Evolutionary conservation across 2,797 vertebrate genomes (phyloP), one percentile per base, ranked within the genome.

Genomic region (Pogonophryne albipinna): DNA sequence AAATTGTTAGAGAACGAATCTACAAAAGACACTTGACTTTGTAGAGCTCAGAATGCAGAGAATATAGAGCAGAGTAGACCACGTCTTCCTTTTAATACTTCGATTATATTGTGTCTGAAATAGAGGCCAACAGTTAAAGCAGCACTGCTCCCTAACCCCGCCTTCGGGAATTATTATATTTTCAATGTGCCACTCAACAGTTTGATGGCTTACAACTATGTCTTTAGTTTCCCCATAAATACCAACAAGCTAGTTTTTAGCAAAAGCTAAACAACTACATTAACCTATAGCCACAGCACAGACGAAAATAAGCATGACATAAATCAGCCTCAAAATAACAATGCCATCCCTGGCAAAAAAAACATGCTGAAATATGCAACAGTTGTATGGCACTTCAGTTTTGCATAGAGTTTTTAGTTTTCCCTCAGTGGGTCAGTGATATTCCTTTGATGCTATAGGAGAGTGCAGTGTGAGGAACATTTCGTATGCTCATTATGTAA

Each of bases 1-100:
- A 23, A 44, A 6, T 9, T 38, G 34, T 38, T 38, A 9, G 65
- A 9, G 65, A 46, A 17, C 45, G 20, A 66, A 17, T 38, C 45
- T 62, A 68, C 52, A 63, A 70, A 63, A 16, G 16, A 77, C 34
- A 19, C 17, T 12, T 60, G n/a, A 19, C 58, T 63, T 47, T 0
- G 20, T 53, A 50, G 20, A 70, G 62, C 3, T 59, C 44, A 38
- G 44, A 13, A 34, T 47, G 27, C 38, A 65, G 41, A 47, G 61
- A 49, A 42, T 38, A 53, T 53, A 27, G 27, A 27, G 27, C 27
- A 27, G 27, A 27, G 27, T 11, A 16, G 19, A 45, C 2, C 42
- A 31, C 8, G 15, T n/a, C n/a, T 52, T 19, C 47, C 8, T 14
- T 62, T 57, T 57, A 41, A 23, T 8, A 2, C 20, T 16, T 61